These are phyloP conservation scores for Neoscelio sp. DNA, from an alignment of 2,888 invertebrate genomes.

Conservation along the genomic window DNA sequence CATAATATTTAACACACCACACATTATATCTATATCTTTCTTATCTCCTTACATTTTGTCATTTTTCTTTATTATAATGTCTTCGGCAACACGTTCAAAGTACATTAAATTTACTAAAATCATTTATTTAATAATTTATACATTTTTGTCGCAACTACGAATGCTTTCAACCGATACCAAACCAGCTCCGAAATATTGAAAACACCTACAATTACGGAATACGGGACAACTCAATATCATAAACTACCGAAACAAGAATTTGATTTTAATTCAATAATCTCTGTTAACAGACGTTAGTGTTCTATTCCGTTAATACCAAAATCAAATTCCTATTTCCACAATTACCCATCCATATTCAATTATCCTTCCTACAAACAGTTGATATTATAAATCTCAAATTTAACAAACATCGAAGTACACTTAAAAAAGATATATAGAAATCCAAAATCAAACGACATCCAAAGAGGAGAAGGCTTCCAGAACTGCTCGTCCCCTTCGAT, in stretches of 20 bases:
- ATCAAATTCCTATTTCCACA: conserved; percentile 14
- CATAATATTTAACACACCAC: background rate
- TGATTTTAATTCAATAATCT: conserved; percentile 34
- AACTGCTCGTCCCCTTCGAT: too few relatives aligned
- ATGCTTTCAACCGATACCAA: background rate
- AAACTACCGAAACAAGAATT: conserved; percentile 21
- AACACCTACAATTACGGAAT: background rate
- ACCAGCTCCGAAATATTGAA: background rate
- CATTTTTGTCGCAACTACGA: too few relatives aligned
- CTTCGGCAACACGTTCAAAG: too few relatives aligned
- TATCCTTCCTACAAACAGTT: background rate
- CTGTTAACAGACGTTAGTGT: conserved; percentile 17
- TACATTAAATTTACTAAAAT: too few relatives aligned
- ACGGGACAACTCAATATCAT: conserved; percentile 12
- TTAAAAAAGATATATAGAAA: too few relatives aligned
- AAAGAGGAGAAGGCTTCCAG: too few relatives aligned
- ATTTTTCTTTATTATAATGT: background rate
- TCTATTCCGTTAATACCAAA: conserved; percentile 18
- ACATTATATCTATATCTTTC: background rate
- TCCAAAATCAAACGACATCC: too few relatives aligned
- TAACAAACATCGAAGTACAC: too few relatives aligned
- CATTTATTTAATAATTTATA: background rate
- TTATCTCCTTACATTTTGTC: background rate
- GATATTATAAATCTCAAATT: too few relatives aligned
- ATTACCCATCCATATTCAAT: conserved; percentile 16